These are phyloP conservation scores for Coracopsis vasa DNA, from an alignment of 2,113 vertebrate species.

Conservation along the genomic window DNA sequence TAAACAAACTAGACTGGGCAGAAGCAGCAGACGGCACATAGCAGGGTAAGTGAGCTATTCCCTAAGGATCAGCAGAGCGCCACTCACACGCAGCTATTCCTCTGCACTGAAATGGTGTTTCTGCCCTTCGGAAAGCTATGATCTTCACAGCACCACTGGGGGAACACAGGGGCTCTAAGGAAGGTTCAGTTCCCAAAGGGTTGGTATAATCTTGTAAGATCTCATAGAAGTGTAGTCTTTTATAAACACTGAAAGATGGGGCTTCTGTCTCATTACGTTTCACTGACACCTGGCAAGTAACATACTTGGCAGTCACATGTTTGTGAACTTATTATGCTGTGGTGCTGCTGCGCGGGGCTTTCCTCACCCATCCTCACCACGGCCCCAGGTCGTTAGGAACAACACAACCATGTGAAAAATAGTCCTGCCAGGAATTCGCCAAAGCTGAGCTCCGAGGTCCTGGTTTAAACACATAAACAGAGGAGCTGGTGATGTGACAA, in stretches of 20 bases:
- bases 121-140: not conserved
- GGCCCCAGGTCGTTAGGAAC: not conserved
- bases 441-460: not conserved
- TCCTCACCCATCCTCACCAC: not conserved
- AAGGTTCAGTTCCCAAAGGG: not conserved
- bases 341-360: fast-evolving
- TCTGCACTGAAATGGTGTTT: not conserved
- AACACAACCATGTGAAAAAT: not conserved
- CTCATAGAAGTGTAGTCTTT: not conserved
- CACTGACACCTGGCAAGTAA: not conserved
- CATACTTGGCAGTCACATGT: fast-evolving
- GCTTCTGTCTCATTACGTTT: not conserved
- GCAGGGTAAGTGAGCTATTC: not conserved
- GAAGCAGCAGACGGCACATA: not conserved
- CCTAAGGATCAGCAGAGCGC: not conserved
- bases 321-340: fast-evolving
- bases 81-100: fast-evolving
- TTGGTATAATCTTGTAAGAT: not conserved
- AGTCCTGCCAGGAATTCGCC: not conserved
- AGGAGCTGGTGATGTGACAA: not conserved
- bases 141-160: not conserved
- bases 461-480: not conserved
- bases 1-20: not conserved
- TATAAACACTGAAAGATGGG: not conserved
- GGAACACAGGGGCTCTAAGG: not conserved